Evolutionary conservation across 37 sponge, comb jelly and placozoan species (phyloP).

Genomic region (Agelas oroides): DNA sequence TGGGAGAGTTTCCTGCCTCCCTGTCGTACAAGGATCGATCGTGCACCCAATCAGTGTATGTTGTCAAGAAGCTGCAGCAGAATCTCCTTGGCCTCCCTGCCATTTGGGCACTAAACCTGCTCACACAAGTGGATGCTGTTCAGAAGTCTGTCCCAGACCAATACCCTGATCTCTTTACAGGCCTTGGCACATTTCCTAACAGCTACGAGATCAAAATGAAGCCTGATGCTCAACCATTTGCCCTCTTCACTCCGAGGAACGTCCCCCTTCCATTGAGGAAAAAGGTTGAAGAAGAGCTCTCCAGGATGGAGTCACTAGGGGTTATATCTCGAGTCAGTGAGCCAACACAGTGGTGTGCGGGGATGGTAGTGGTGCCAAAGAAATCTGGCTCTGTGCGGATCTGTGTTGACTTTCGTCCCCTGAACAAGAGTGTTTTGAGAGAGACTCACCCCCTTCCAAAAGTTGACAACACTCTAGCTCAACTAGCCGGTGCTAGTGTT

Average conservation of each 20-base stretch:
- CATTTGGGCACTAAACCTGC: constrained; percentile 26
- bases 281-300: constrained; percentile 28
- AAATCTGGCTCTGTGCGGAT: constrained; percentile 24
- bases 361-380: constrained; percentile 48
- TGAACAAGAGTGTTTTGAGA: constrained; percentile 11
- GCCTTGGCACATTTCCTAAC: constrained; percentile 26
- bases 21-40: constrained; percentile 10
- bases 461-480: not conserved
- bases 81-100: constrained; percentile 51
- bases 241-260: constrained; percentile 34
- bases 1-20: constrained; percentile 17
- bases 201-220: constrained; percentile 18
- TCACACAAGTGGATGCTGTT: constrained; percentile 15
- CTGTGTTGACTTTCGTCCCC: constrained; percentile 32
- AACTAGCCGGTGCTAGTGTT: constrained; percentile 3
- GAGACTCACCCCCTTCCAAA: not conserved
- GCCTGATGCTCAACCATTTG: constrained; percentile 27
- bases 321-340: constrained; percentile 21
- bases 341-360: constrained; percentile 52
- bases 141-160: constrained; percentile 1
- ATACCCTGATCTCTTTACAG: constrained; percentile 26
- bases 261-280: constrained; percentile 34
- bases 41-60: constrained; percentile 25
- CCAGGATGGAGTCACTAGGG: constrained; percentile 27
- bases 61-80: constrained; percentile 16